Base-by-base conservation (phyloP, 2,113 vertebrate genomes). In the Sebastes schlegelii region DNA sequence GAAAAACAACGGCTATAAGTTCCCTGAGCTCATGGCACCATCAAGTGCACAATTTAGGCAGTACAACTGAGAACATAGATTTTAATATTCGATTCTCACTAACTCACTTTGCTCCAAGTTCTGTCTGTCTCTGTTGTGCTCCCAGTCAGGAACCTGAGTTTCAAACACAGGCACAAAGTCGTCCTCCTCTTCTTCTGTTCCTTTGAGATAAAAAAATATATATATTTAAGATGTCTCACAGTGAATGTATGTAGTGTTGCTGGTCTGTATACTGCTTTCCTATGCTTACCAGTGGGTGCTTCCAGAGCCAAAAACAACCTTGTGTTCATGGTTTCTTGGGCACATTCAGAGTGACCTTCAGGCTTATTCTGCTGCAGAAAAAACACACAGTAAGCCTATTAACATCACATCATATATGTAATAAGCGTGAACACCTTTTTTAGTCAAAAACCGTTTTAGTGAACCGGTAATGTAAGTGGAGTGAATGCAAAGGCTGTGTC, bases 291-390 rank as follows among this genome's bases (percentile, higher is more conserved):
- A 54, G 12, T 52, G 9, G 57, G n/a, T 42, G 94, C 86, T 34
- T 94, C 93, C 89, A 97, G 92, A 88, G 94, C 86, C 74, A 96
- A 92, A 93, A 97, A 99, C 48, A 78, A 83, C 46, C 90, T 96
- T 61, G 96, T 97, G 90, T 98, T 99, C 91, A 96, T 94, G 73
- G 87, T 86, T 87, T 97, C 97, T 14, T 96, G 93, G 0, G 83
- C 86, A 90, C 85, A 92, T 93, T 95, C 95, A 67, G 85, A 88
- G 57, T 71, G 77, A 13, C 66, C 79, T 61, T 86, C 79, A 1
- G 79, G 61, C 26, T 73, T 89, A 77, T 76, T 86, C 64, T 88
- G 74, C 88, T 92, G 81, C 23, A 87, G 34, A 79, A 34, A 34
- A 54, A 48, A 86, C 1, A 73, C 14, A 83, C 63, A 73, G 3